phyloP scores from a whole-genome alignment of 2,113 vertebrate species.

The Phoxinus phoxinus region DNA sequence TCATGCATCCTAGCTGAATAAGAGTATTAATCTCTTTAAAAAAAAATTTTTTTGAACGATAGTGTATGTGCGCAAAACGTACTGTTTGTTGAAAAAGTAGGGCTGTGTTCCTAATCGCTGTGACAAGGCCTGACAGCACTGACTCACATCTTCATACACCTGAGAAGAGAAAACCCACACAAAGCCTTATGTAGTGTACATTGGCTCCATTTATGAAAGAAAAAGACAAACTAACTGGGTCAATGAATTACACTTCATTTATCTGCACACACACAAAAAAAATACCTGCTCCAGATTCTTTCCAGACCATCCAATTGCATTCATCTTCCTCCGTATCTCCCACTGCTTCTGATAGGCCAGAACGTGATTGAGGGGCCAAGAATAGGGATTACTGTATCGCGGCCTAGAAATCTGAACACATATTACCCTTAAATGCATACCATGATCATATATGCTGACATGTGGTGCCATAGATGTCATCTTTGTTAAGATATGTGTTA shows the following conservation, averaged over 20 bases:
- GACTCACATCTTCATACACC: conserved; percentile 96
- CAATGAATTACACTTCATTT: background rate
- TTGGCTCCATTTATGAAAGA: background rate
- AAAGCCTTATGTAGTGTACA: background rate
- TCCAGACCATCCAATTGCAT: conserved; percentile 92
- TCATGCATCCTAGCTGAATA: no score
- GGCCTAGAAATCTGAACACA: conserved; percentile 74
- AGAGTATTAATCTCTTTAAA: background rate
- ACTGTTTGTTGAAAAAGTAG: conserved; percentile 97
- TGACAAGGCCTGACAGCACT: conserved; percentile 93
- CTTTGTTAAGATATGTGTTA: background rate
- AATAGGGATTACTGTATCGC: conserved; percentile 79
- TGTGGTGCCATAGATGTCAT: background rate
- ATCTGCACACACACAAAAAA: background rate
- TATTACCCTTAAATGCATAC: background rate
- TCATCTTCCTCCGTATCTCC: conserved; percentile 95
- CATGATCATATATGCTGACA: background rate
- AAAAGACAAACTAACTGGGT: background rate
- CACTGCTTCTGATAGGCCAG: conserved; percentile 95
- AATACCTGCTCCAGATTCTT: conserved; percentile 91
- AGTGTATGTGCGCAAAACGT: conserved; percentile 64
- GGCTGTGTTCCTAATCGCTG: conserved; percentile 91
- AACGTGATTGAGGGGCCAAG: conserved; percentile 77
- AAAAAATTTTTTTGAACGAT: background rate
- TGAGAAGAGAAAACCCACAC: conserved; percentile 60